Evolutionary conservation across 2,113 vertebrate genomes (phyloP), one percentile per base, ranked within the genome.

Genomic region (Nansenia antarctica): DNA sequence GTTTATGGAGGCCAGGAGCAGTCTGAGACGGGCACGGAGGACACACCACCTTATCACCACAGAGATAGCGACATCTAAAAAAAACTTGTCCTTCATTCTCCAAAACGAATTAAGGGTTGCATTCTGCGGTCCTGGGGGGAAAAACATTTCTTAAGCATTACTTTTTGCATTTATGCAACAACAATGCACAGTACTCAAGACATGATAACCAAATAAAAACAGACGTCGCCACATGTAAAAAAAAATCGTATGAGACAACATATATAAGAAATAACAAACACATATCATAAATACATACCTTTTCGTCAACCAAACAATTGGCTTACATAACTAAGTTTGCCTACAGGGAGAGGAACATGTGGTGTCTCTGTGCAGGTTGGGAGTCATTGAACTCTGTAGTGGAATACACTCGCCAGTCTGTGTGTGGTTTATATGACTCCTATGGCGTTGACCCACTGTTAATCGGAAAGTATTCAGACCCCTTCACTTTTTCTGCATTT

Each of bases 1-100:
- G 77, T 91, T 92, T 92, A 92, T 90, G 76, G 87, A 71, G 57
- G 81, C 78, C 77, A 63, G 88, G 90, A 89, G 84, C 85, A 86
- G 88, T 81, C 88, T 85, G 88, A 87, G 91, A 90, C 80, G 68
- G 79, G 76, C 86, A 92, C 91, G 69, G 89, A 92, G 90, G 89
- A 90, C 87, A 81, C 70, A 58, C 69, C 2, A n/a, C n/a, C 84
- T 90, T 90, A 91, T 90, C 89, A 81, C 47, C 24, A 9, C 15
- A 20, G 8, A 59, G 80, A 82, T 82, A 62, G 34, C 82, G 81
- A 79, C n/a, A n/a, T n/a, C n/a, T n/a, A 81, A 88, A 67, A 52
- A 66, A 65, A 77, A 85, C 72, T 72, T 59, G 78, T 68, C 88
- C 80, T 87, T 90, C 69, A 76, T 60, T 69, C 72, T 63, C 57